Evolutionary conservation across 2,113 vertebrate genomes (phyloP), one percentile per base, ranked within the genome.

Genomic region (Vanacampus margaritifer): DNA sequence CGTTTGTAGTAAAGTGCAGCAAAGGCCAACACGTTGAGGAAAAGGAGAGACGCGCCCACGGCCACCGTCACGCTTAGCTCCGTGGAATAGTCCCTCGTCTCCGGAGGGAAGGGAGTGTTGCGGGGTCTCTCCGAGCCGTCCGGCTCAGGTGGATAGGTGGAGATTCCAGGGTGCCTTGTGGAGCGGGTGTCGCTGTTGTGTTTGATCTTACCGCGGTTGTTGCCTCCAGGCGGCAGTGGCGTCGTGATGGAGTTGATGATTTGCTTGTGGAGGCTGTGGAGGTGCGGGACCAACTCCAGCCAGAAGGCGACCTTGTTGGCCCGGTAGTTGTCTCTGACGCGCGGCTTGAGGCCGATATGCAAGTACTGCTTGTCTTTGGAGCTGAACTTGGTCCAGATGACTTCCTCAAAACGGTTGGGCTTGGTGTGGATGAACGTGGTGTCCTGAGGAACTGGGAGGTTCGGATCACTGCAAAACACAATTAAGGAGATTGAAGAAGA

Each of bases 401-500:
- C 97, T 91, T 99, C 97, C 88, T 99, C 97, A 74, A 99, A 99
- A 69, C 97, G 96, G 80, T 99, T 99, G 36, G 97, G 97, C 87
- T 99, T 99, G 6, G 97, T 98, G 80, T 99, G 97, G 80, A 99
- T 98, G 83, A 99, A 99, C 82, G 98, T 99, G 67, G 97, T 99
- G 71, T 99, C 97, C 91, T 99, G 97, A 60, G 96, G 96, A 79
- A 99, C 95, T 58, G 97, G 97, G 58, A 95, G 90, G 89, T 98
- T 99, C 39, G 96, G 96, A 84, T 99, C 97, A 68, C 96, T 99
- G 79, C 14, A 64, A 77, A 69, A 74, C 11, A 67, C 48, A 69
- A 64, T 72, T 17, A 10, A 63, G 8, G 37, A 14, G 59, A 43
- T 41, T 43, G 6, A 10, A 3, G 54, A 32, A 5, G 7, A n/a